These are phyloP conservation scores for Rhinichthys osculus DNA, from an alignment of 2,797 vertebrate species.

Conservation along the genomic window DNA sequence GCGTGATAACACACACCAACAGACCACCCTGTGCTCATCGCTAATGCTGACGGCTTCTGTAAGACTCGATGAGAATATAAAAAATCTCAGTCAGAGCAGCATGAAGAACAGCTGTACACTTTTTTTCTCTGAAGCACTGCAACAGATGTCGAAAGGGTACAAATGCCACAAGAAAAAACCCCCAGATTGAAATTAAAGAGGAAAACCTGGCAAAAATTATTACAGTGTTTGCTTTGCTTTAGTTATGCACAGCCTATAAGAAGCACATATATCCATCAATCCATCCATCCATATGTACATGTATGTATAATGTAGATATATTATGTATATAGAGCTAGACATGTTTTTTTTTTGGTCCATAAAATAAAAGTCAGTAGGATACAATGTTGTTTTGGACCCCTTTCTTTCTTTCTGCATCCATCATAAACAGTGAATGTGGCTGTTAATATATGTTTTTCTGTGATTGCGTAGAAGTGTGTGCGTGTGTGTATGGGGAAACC, in stretches of 20 bases:
- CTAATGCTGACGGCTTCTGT: constrained; percentile 21
- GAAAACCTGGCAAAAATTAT: not conserved
- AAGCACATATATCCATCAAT: not conserved
- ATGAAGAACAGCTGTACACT: not conserved
- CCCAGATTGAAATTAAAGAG: not conserved
- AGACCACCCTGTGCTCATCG: not conserved
- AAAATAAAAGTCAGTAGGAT: not conserved
- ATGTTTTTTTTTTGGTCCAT: too few relatives aligned
- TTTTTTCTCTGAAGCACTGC: not conserved
- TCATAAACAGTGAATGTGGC: not conserved
- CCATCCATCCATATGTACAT: not conserved
- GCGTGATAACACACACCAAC: constrained; percentile 9
- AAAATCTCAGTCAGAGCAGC: not conserved
- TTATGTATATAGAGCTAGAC: too few relatives aligned
- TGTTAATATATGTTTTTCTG: not conserved
- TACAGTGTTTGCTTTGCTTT: not conserved
- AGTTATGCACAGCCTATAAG: not conserved
- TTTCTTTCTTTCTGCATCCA: not conserved
- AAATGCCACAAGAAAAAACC: not conserved
- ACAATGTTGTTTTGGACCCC: not conserved
- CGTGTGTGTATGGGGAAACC: constrained; percentile 12
- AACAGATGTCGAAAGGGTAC: not conserved
- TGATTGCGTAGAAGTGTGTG: not conserved
- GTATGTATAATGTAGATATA: not conserved
- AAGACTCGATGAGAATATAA: not conserved